phyloP scores from a whole-genome alignment of 2,888 invertebrate genomes.

The Fragum whitleyi region DNA sequence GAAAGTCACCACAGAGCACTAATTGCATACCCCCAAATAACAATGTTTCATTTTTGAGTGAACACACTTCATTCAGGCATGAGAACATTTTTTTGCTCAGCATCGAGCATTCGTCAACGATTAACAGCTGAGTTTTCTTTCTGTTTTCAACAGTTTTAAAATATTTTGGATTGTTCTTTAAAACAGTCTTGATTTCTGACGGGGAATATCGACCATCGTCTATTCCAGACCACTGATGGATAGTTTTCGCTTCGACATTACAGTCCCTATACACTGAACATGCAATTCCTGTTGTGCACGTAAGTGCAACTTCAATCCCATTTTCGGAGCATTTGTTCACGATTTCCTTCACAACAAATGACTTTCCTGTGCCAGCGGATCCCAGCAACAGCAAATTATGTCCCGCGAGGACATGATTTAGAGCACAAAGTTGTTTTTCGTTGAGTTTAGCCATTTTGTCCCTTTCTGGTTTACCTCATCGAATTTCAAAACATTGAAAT shows the following conservation, averaged over 20 bases:
- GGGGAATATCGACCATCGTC: conserved; percentile 36
- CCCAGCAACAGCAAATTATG: conserved; percentile 17
- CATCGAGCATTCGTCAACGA: conserved; percentile 44
- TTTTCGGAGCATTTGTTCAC: neutral
- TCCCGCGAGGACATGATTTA: conserved; percentile 27
- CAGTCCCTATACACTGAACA: conserved; percentile 12
- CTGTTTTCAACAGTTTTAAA: conserved; percentile 11
- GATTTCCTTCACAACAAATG: neutral
- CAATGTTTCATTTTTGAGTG: conserved; percentile 3
- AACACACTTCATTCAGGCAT: conserved; percentile 21
- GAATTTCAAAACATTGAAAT: neutral
- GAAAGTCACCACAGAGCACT: conserved; percentile 33
- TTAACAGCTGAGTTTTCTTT: conserved; percentile 27
- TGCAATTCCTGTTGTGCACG: conserved; percentile 30
- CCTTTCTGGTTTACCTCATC: neutral
- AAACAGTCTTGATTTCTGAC: conserved; percentile 18
- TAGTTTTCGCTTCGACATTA: conserved; percentile 21
- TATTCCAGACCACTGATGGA: conserved; percentile 38
- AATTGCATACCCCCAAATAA: conserved; percentile 39
- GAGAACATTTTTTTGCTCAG: conserved; percentile 31
- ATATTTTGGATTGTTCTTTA: conserved; percentile 25
- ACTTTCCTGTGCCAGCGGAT: conserved; percentile 28
- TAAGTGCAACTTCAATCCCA: conserved; percentile 15
- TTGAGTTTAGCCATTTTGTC: conserved; percentile 17
- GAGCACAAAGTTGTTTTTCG: conserved; percentile 32